Base-by-base conservation (phyloP, 1,140 invertebrate genomes). In the Drosophila ogumai region DNA sequence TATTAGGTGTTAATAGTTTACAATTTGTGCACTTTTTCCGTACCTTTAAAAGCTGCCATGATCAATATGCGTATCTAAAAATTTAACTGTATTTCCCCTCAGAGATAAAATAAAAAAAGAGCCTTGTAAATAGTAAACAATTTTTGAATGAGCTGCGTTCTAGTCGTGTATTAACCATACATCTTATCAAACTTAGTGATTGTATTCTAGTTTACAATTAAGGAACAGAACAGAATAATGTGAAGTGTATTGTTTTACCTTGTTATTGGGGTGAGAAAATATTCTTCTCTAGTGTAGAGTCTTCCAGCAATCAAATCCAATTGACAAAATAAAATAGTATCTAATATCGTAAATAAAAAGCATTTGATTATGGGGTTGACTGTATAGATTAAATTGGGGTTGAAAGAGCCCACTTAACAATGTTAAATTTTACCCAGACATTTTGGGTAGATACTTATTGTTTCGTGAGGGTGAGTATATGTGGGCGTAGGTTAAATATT, bases 121-220 rank as follows among this genome's bases (percentile, higher is more conserved):
- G 25, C 19, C 15, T 15, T 84, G 81, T 84, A 84, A 81, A 84
- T 82, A 82, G 4, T 63, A 47, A 65, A 47, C 2, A n/a, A 17
- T 40, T 28, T 8, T 69, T 57, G 19, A 40, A 57, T 47, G 68
- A 72, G 68, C 31, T 56, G n/a, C 67, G n/a, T 58, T 72, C 66
- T 72, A 72, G 68, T 59, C 68, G 57, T 73, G 25, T 71, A 72
- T 36, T 59, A 66, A 44, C 38, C 54, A 64, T 47, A 78, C 17
- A 60, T 60, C 72, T 68, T 65, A 75, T 82, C 40, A 82, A 79
- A 75, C 38, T 59, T 90, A 88, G 77, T 71, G 65, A 86, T 86
- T 86, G 43, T 77, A 77, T 88, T 80, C 72, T 86, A 88, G 79
- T 67, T 84, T 80, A 67, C 76, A 88, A 87, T 76, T 80, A 87